phyloP scores from a whole-genome alignment of 2,888 invertebrate species.

The Crocallis elinguaria region DNA sequence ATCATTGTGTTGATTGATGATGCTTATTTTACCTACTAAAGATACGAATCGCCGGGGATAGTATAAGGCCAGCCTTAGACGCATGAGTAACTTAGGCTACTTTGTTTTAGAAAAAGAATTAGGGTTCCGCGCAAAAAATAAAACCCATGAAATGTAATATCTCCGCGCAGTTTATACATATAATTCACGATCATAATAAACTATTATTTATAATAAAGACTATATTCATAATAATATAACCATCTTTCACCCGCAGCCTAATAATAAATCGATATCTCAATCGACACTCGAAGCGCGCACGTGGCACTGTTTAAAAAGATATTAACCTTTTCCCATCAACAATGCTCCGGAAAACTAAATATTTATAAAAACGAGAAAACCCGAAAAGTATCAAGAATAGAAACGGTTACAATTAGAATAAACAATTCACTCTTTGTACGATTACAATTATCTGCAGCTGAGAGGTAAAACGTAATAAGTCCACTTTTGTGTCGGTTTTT shows the following conservation, averaged over 20 bases:
- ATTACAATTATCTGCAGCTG: too few relatives aligned
- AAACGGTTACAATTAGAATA: conserved; percentile 28
- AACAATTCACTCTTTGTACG: conserved; percentile 18
- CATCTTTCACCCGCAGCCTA: conserved; percentile 5
- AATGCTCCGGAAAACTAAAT: conserved; percentile 70
- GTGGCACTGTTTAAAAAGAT: conserved; percentile 65
- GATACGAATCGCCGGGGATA: too few relatives aligned
- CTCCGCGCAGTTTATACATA: not conserved
- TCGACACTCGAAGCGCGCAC: conserved; percentile 44
- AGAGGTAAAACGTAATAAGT: too few relatives aligned
- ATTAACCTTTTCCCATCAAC: conserved; percentile 74
- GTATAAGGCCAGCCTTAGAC: too few relatives aligned
- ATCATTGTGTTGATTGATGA: too few relatives aligned
- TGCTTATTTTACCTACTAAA: too few relatives aligned
- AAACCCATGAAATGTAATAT: too few relatives aligned
- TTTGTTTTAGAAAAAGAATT: too few relatives aligned
- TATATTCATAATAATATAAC: conserved; percentile 6
- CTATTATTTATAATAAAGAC: not conserved
- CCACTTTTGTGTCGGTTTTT: too few relatives aligned
- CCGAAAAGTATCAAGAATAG: conserved; percentile 36
- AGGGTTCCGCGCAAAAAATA: too few relatives aligned
- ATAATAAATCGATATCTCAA: conserved; percentile 50
- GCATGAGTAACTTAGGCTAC: too few relatives aligned
- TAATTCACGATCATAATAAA: not conserved
- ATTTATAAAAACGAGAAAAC: conserved; percentile 56